These are phyloP conservation scores for Alcis repandata DNA, from an alignment of 2,888 invertebrate species.

Conservation along the genomic window DNA sequence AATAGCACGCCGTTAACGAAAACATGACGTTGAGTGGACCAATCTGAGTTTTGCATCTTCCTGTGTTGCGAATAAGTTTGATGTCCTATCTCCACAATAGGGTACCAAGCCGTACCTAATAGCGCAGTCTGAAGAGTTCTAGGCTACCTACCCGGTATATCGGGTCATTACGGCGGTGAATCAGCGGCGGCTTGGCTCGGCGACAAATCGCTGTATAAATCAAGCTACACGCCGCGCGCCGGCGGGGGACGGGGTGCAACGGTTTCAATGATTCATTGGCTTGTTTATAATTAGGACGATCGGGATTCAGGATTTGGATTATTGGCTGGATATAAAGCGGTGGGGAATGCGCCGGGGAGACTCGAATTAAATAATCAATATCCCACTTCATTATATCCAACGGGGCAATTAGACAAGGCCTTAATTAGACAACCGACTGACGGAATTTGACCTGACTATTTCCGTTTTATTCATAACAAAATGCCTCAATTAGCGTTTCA, in stretches of 20 bases:
- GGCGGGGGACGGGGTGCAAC: conserved; percentile 39
- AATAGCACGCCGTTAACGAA: background rate
- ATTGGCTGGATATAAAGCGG: background rate
- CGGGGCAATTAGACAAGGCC: too few species aligned
- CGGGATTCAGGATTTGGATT: conserved; percentile 26
- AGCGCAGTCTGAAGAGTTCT: background rate
- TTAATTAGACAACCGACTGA: too few species aligned
- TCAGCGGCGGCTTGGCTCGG: conserved; percentile 68
- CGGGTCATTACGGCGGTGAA: conserved; percentile 58
- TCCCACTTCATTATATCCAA: too few species aligned
- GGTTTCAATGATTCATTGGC: conserved; percentile 57
- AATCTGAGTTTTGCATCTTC: too few species aligned
- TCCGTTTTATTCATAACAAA: too few species aligned
- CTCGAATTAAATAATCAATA: too few species aligned
- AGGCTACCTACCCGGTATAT: conserved; percentile 22
- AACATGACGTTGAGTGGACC: too few species aligned
- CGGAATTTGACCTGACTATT: too few species aligned
- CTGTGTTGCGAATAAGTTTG: too few species aligned
- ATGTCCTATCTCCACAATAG: too few species aligned
- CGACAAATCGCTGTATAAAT: conserved; percentile 72
- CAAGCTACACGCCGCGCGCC: conserved; percentile 50
- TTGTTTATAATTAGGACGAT: conserved; percentile 55
- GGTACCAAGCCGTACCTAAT: background rate
- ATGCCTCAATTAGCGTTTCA: too few species aligned
- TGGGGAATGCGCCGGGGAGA: background rate